phyloP scores from a whole-genome alignment of 1,140 invertebrate species.

The Aphidius gifuensis region DNA sequence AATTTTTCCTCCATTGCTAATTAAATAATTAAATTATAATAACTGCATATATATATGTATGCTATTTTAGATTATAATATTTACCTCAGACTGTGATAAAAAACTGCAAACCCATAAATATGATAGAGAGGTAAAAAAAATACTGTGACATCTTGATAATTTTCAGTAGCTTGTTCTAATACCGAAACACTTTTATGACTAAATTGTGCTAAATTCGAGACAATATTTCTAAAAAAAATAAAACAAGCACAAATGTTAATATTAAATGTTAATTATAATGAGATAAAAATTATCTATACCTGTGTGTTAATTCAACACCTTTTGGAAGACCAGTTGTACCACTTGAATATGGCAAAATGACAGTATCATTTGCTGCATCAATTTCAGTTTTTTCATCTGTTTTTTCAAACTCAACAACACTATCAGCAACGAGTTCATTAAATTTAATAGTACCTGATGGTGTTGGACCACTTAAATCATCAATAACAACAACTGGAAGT shows the following conservation, averaged over 20 bases:
- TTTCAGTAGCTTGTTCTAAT: not conserved
- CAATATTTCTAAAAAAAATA: slow-evolving; percentile 2
- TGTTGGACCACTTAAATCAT: slow-evolving; percentile 50
- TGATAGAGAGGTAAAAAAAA: slow-evolving; percentile 1
- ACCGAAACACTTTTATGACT: not conserved
- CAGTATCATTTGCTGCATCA: slow-evolving; percentile 49
- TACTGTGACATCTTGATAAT: not conserved
- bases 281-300: slow-evolving; percentile 19
- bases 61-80: not conserved
- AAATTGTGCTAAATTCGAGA: not conserved
- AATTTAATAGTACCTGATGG: slow-evolving; percentile 60
- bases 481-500: slow-evolving; percentile 56
- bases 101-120: slow-evolving; percentile 29
- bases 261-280: not conserved
- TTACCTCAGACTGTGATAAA: slow-evolving; percentile 57
- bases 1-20: slow-evolving; percentile 59
- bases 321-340: slow-evolving; percentile 90
- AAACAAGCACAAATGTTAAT: not conserved
- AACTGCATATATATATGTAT: too few relatives aligned
- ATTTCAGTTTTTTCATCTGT: slow-evolving; percentile 47
- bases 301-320: slow-evolving; percentile 78
- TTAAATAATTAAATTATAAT: too few relatives aligned
- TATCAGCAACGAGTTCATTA: slow-evolving; percentile 26
- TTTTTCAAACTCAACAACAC: slow-evolving; percentile 31
- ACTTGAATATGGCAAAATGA: slow-evolving; percentile 69